Percentiles rank a stretch among this genome's conserved stretches.
phyloP scores from a whole-genome alignment of 2,113 vertebrate genomes.

The Verasper variegatus region DNA sequence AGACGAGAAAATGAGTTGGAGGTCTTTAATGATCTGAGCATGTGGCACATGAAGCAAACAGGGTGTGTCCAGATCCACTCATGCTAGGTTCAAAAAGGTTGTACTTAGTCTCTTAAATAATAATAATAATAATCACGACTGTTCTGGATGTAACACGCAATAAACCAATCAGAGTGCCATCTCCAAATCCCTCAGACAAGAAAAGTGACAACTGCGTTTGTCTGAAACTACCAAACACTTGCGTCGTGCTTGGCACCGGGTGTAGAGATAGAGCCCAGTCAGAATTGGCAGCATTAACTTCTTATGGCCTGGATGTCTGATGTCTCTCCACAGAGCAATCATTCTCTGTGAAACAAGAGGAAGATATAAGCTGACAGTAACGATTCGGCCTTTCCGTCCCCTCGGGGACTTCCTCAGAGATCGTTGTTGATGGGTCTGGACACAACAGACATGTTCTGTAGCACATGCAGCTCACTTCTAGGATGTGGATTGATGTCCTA shows the following conservation, averaged over 20 bases:
- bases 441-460: conserved; percentile 27
- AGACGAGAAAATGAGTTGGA: not conserved
- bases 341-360: conserved; percentile 24
- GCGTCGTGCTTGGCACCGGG: not conserved
- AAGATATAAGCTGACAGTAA: conserved; percentile 27
- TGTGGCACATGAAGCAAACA: not conserved
- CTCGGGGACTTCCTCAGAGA: conserved; percentile 3
- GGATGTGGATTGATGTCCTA: not conserved
- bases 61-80: not conserved
- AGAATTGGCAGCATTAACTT: not conserved
- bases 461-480: conserved; percentile 4
- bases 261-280: not conserved
- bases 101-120: not conserved
- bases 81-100: not conserved
- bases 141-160: not conserved
- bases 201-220: not conserved
- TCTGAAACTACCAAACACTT: not conserved
- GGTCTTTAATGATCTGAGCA: not conserved
- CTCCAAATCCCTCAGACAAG: not conserved
- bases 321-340: conserved; percentile 30
- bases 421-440: conserved; percentile 19
- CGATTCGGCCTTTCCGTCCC: conserved; percentile 20
- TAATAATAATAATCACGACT: no score
- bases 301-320: not conserved
- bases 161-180: not conserved